These are phyloP conservation scores for Cherax quadricarinatus DNA, from an alignment of 1,140 invertebrate species.

Conservation along the genomic window DNA sequence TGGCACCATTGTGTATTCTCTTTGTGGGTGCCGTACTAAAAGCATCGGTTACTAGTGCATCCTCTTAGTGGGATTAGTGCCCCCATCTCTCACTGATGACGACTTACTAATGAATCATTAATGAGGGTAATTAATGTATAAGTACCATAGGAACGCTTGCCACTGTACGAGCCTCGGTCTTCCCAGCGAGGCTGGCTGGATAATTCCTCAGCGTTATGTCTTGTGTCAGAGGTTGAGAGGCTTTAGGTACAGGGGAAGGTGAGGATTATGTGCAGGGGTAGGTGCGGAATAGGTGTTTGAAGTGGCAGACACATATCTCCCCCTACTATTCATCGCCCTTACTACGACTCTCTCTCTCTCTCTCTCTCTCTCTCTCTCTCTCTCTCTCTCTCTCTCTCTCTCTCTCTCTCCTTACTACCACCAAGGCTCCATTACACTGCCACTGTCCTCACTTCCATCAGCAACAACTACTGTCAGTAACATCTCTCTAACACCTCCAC, in stretches of 20 bases:
- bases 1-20: constrained; percentile 60
- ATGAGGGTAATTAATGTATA: constrained; percentile 70
- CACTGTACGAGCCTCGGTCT: constrained; percentile 30
- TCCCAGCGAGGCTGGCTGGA: not conserved
- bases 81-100: constrained; percentile 62
- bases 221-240: constrained; percentile 19
- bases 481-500: too few relatives aligned
- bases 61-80: constrained; percentile 68
- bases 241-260: too few relatives aligned
- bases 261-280: too few relatives aligned
- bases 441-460: not conserved
- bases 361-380: not conserved
- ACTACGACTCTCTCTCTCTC: constrained; percentile 4
- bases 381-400: too few relatives aligned
- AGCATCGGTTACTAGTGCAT: constrained; percentile 69
- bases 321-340: not conserved
- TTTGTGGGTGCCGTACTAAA: constrained; percentile 56
- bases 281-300: too few relatives aligned
- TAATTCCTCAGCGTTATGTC: constrained; percentile 32
- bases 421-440: too few relatives aligned
- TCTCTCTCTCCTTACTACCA: not conserved
- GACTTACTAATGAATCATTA: constrained; percentile 70
- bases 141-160: constrained; percentile 65
- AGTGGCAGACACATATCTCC: too few relatives aligned
- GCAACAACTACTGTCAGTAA: not conserved